These are phyloP conservation scores for Hemiprocne comata DNA, from an alignment of 2,113 vertebrate genomes.

Conservation along the genomic window DNA sequence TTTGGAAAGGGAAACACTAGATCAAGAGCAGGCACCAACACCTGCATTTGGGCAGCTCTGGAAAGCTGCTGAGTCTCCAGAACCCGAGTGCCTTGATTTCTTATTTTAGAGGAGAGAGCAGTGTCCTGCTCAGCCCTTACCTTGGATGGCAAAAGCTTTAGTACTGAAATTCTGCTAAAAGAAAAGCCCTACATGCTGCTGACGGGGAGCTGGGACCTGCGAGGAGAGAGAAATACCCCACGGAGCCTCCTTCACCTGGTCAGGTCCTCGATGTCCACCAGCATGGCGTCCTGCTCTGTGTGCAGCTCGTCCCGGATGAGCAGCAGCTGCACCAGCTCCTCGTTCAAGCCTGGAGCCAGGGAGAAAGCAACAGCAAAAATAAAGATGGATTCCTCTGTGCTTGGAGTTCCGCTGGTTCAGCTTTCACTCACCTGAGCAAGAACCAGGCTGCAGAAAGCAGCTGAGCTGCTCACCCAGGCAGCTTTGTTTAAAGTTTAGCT, in stretches of 20 bases:
- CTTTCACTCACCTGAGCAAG: not conserved
- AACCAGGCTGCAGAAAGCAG: too few relatives aligned
- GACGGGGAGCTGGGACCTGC: accelerated
- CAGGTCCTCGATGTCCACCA: conserved; percentile 98
- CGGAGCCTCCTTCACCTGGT: conserved; percentile 83
- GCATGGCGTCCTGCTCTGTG: conserved; percentile 98
- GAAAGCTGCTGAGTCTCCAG: not conserved
- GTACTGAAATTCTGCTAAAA: not conserved
- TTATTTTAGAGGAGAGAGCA: not conserved
- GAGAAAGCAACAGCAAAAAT: not conserved
- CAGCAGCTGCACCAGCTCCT: conserved; percentile 97
- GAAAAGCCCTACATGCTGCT: accelerated
- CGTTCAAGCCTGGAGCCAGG: conserved; percentile 87
- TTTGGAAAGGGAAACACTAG: not conserved
- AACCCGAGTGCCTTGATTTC: not conserved
- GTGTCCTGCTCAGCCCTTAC: not conserved
- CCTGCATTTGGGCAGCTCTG: not conserved
- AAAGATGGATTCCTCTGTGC: not conserved
- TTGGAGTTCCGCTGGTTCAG: not conserved
- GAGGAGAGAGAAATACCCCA: not conserved
- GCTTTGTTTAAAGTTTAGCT: too few relatives aligned
- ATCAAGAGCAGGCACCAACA: not conserved
- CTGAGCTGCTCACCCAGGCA: not conserved
- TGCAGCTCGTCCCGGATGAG: conserved; percentile 96
- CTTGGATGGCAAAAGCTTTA: not conserved